A percentile compares a stretch with the other conserved stretches of the same genome.
Evolutionary conservation across 2,888 invertebrate species (phyloP).

Genomic region (Hydropsyche betteni): DNA sequence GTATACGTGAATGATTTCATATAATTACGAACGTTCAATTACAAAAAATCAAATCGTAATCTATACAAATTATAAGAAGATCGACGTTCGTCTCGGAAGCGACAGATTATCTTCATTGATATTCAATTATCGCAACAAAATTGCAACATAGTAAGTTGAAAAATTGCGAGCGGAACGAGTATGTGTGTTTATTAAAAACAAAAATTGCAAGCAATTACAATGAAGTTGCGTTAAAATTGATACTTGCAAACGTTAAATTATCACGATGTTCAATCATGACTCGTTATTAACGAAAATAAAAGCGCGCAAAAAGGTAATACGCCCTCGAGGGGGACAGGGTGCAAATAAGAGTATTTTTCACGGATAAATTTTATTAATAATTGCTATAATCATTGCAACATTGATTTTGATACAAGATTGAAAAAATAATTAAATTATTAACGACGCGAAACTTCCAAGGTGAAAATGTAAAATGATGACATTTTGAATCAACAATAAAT

Average conservation of each 20-base stretch:
- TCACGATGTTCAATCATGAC: conserved; percentile 26
- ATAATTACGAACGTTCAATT: too few species aligned
- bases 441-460: too few species aligned
- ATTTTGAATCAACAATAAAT: too few species aligned
- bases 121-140: conserved; percentile 2
- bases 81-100: neutral
- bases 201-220: conserved; percentile 30
- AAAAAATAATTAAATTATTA: too few species aligned
- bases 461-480: too few species aligned
- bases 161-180: conserved; percentile 4
- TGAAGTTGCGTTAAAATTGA: conserved; percentile 36
- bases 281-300: conserved; percentile 16
- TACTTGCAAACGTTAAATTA: conserved; percentile 22
- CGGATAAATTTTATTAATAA: too few species aligned
- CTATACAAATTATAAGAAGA: neutral
- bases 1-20: too few species aligned
- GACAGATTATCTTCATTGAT: neutral
- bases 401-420: too few species aligned
- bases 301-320: neutral
- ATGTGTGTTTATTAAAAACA: conserved; percentile 27
- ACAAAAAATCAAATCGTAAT: too few species aligned
- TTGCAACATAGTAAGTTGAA: conserved; percentile 10
- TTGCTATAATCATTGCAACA: too few species aligned
- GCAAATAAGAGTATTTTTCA: too few species aligned
- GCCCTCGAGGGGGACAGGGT: too few species aligned